Evolutionary conservation across 2,113 vertebrate species (phyloP).

Genomic region (Mastomys natalensis): DNA sequence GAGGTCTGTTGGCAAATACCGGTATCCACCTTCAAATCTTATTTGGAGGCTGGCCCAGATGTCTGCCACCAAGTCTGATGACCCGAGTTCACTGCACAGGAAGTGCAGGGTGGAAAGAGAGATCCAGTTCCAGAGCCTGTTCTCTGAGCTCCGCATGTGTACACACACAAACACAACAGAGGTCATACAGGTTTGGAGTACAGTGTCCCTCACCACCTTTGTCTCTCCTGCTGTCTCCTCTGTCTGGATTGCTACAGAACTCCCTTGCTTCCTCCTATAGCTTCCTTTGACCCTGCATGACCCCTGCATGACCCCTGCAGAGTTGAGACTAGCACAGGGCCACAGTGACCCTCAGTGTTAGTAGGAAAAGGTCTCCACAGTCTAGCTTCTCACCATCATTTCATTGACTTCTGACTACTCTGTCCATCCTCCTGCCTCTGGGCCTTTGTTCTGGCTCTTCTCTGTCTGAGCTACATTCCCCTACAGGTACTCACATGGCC

Average conservation of each 20-base stretch:
- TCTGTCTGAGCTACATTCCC: not conserved
- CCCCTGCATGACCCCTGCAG: not conserved
- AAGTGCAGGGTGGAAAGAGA: not conserved
- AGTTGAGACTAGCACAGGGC: not conserved
- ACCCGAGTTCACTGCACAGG: not conserved
- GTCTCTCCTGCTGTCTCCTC: not conserved
- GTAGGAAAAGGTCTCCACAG: not conserved
- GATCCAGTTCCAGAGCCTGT: too few relatives aligned
- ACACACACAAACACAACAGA: not conserved
- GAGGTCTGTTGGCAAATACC: not conserved
- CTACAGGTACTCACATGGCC: not conserved
- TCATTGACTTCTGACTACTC: not conserved
- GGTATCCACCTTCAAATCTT: not conserved
- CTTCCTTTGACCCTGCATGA: not conserved
- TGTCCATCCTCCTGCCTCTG: slow-evolving; percentile 42
- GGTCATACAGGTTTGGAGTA: not conserved
- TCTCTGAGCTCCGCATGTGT: not conserved
- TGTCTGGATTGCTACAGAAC: not conserved
- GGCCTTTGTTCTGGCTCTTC: slow-evolving; percentile 21
- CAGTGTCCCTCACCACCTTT: not conserved
- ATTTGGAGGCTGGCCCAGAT: not conserved
- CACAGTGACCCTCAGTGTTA: not conserved
- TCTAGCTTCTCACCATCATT: not conserved
- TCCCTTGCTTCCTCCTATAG: not conserved
- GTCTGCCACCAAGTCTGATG: not conserved